phyloP scores from a whole-genome alignment of 2,797 vertebrate species.

The Delichon dasypus region DNA sequence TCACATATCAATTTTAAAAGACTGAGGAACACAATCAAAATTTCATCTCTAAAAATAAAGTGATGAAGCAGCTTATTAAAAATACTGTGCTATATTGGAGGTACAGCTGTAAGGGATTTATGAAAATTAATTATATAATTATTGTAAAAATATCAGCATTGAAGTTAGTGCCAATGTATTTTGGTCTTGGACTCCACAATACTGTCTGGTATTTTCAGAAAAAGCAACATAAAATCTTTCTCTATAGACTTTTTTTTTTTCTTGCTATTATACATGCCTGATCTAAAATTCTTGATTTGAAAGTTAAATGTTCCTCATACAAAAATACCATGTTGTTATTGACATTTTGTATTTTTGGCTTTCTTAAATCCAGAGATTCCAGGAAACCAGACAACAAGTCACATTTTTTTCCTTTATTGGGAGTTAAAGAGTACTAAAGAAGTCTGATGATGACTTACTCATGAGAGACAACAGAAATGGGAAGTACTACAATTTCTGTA shows the following conservation, averaged over 20 bases:
- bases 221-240: neutral
- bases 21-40: neutral
- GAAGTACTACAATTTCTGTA: neutral
- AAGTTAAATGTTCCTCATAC: neutral
- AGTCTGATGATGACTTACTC: neutral
- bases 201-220: slow-evolving; percentile 57
- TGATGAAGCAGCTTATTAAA: slow-evolving; percentile 27
- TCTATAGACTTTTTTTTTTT: neutral
- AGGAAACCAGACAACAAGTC: neutral
- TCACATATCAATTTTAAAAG: neutral
- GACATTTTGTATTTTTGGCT: neutral
- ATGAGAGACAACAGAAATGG: neutral
- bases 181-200: slow-evolving; percentile 4
- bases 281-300: neutral
- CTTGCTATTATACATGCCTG: neutral
- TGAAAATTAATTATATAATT: slow-evolving; percentile 27
- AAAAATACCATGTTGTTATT: neutral
- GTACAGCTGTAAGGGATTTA: slow-evolving; percentile 59
- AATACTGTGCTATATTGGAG: slow-evolving; percentile 8
- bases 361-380: neutral
- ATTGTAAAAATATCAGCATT: slow-evolving; percentile 38
- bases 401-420: neutral
- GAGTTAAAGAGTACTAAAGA: neutral
- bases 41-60: slow-evolving; percentile 28
- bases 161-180: slow-evolving; percentile 44